Evolutionary conservation across 2,888 invertebrate genomes (phyloP).

Genomic region (Drosophila lacicola): DNA sequence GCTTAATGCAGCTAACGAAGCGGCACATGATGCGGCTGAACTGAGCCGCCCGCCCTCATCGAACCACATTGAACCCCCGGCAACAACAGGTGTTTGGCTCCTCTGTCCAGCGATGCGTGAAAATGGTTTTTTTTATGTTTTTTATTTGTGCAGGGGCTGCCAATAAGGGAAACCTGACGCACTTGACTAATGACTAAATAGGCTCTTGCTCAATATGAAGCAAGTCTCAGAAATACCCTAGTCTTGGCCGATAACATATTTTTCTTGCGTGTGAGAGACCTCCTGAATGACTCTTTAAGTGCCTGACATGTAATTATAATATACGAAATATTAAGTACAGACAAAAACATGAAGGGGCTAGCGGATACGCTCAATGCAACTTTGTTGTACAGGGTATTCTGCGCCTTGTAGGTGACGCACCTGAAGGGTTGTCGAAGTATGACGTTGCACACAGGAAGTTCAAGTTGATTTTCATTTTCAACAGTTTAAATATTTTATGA

Average conservation of each 20-base stretch:
- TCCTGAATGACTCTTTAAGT: no score
- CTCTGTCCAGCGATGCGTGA: slow-evolving; percentile 56
- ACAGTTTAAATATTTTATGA: slow-evolving; percentile 19
- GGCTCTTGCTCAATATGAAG: neutral
- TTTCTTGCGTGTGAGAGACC: no score
- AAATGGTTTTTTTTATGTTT: slow-evolving; percentile 34
- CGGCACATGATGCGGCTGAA: slow-evolving; percentile 37
- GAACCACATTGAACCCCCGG: slow-evolving; percentile 26
- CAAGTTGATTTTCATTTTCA: slow-evolving; percentile 30
- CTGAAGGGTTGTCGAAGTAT: slow-evolving; percentile 19
- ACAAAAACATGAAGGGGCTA: no score
- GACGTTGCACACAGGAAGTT: slow-evolving; percentile 48
- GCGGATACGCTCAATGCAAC: no score
- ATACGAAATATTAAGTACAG: neutral
- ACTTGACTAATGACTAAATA: slow-evolving; percentile 35
- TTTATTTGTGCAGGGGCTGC: slow-evolving; percentile 7
- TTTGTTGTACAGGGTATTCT: slow-evolving; percentile 21
- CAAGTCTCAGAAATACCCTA: slow-evolving; percentile 22
- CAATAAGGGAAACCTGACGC: slow-evolving; percentile 44
- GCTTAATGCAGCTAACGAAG: slow-evolving; percentile 65
- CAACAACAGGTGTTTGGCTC: slow-evolving; percentile 67
- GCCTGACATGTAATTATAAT: neutral
- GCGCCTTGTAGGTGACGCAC: neutral
- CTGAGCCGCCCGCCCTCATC: neutral
- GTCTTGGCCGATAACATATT: no score